Evolutionary conservation across 1,140 invertebrate species (phyloP), one percentile per base, ranked within the genome.

Genomic region (Drosophila rufa): DNA sequence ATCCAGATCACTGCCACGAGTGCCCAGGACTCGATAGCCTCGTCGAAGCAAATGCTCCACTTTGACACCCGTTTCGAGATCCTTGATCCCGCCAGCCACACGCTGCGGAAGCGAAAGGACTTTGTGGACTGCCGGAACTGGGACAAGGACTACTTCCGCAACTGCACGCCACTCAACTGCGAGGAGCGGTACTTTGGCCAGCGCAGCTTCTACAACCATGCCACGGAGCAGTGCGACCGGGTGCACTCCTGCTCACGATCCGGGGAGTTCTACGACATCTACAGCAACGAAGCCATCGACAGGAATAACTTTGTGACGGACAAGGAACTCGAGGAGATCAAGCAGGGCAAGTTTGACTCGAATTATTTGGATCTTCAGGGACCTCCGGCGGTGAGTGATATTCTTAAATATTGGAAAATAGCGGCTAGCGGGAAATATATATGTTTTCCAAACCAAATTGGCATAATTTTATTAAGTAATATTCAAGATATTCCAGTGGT

Each of bases 121-220:
- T 92, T 78, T 12, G 51, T n/a, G 17, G 74, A 91, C 40, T 92
- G 91, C 42, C 64, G 59, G 0, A 92, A 82, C 66, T 92, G 85
- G 85, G 92, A 92, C 57, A 67, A 80, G 42, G 70, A 92, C 33
- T 92, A 92, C 33, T 66, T 92, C 1, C 50, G 51, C 1, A 91
- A 92, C 42, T 92, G 92, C 56, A 82, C 71, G 7, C 92, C 92
- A 0, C 56, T 91, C 0, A 76, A 91, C 30, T 92, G 92, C 67
- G 86, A 92, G 60, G 86, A 91, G 48, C 90, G 82, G 0, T 92
- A 92, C 43, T 92, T 92, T 62, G 92, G 92, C 0, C 51, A 79
- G 25, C 83, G 86, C 1, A 92, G 70, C 60, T 92, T 77, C 56
- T 92, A 82, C 53, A 92, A 92, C 67, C 9, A 19, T 8, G 51